A percentile compares a stretch with the other conserved stretches of the same genome.
Conservation (phyloP, 2,797 vertebrate genomes). For the Sebastolobus altivelis region DNA sequence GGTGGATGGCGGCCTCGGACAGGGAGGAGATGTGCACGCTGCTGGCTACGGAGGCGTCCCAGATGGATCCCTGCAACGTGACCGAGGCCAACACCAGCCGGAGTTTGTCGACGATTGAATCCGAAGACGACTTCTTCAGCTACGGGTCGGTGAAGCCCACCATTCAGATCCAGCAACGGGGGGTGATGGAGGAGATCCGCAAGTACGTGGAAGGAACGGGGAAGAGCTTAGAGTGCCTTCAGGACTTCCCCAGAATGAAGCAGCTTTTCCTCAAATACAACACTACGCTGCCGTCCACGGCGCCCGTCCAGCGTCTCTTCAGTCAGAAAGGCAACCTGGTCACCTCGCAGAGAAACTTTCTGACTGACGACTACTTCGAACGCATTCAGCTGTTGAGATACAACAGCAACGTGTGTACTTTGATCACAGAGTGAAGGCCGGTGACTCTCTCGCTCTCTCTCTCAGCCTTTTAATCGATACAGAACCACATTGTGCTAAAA, state of each 20-base stretch:
- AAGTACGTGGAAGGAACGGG: conserved; percentile 83
- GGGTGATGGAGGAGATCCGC: conserved; percentile 78
- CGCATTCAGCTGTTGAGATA: conserved; percentile 82
- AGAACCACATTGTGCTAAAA: conserved; percentile 53
- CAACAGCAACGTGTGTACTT: conserved; percentile 78
- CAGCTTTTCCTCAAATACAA: conserved; percentile 85
- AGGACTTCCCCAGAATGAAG: conserved; percentile 83
- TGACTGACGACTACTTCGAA: conserved; percentile 84
- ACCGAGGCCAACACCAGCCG: conserved; percentile 54
- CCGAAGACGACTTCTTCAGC: conserved; percentile 84
- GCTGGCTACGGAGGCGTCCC: conserved; percentile 76
- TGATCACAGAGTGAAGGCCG: conserved; percentile 41
- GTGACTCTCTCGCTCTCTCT: background rate
- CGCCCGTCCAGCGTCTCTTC: conserved; percentile 83
- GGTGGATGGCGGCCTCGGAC: conserved; percentile 83
- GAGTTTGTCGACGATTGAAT: conserved; percentile 66
- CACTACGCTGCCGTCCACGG: conserved; percentile 82
- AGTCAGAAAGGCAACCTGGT: conserved; percentile 80
- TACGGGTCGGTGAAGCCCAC: conserved; percentile 76
- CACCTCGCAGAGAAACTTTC: conserved; percentile 77
- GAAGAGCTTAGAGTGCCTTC: conserved; percentile 82
- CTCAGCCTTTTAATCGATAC: conserved; percentile 44
- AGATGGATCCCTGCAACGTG: conserved; percentile 67
- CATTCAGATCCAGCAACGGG: conserved; percentile 65
- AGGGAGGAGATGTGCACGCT: conserved; percentile 80